Evolutionary conservation across 2,113 vertebrate genomes (phyloP).

Genomic region (Neoarius graeffei): DNA sequence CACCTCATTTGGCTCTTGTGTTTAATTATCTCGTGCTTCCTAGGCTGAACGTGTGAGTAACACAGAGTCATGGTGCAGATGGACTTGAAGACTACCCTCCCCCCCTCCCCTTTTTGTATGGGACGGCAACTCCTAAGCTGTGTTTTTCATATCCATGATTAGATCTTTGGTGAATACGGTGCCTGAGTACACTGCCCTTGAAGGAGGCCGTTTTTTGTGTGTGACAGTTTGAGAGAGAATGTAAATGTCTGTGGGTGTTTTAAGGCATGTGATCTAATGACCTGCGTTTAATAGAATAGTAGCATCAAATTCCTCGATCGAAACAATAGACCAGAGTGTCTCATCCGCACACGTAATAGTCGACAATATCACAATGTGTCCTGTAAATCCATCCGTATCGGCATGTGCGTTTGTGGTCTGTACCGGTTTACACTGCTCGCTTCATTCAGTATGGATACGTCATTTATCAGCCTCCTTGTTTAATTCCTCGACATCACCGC

Average conservation of each 20-base stretch:
- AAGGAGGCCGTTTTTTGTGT: background rate
- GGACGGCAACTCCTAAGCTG: background rate
- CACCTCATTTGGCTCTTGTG: background rate
- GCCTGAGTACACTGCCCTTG: constrained; percentile 6
- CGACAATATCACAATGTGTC: no score
- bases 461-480: background rate
- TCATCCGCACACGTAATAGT: no score
- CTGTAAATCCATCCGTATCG: no score
- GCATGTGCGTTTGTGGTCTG: no score
- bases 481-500: background rate
- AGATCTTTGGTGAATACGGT: background rate
- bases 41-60: background rate
- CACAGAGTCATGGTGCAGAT: background rate
- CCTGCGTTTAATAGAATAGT: background rate
- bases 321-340: background rate
- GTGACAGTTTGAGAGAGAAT: background rate
- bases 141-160: background rate
- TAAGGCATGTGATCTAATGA: background rate
- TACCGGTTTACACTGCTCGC: no score
- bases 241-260: background rate
- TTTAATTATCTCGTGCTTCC: background rate
- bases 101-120: background rate
- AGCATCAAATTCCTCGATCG: background rate
- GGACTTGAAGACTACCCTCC: background rate
- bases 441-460: no score